These are phyloP conservation scores for Teinopalpus imperialis DNA, from an alignment of 2,888 invertebrate species.

Conservation along the genomic window DNA sequence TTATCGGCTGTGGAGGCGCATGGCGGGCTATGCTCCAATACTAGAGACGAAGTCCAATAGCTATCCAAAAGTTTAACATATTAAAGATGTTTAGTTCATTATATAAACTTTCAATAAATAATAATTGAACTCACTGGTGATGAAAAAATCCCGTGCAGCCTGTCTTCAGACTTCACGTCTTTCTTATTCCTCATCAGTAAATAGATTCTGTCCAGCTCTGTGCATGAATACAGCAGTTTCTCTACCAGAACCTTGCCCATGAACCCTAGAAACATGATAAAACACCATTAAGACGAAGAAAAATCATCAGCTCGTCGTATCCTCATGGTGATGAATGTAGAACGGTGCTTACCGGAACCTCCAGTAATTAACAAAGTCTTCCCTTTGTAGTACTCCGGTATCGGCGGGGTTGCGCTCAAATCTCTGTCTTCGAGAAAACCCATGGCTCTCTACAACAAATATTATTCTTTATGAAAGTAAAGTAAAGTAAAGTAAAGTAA, in stretches of 20 bases:
- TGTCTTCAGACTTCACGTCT: constrained; percentile 83
- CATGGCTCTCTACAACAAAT: constrained; percentile 37
- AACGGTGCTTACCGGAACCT: constrained; percentile 79
- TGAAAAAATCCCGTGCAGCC: constrained; percentile 81
- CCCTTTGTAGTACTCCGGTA: constrained; percentile 85
- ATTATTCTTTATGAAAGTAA: too few relatives aligned
- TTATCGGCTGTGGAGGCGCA: too few relatives aligned
- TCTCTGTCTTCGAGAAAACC: constrained; percentile 51
- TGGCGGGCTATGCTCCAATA: too few relatives aligned
- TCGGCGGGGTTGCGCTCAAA: constrained; percentile 46
- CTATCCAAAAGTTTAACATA: too few relatives aligned
- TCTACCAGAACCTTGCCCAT: constrained; percentile 95
- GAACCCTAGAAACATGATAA: constrained; percentile 84
- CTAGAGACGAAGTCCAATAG: too few relatives aligned
- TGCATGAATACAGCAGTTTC: constrained; percentile 92
- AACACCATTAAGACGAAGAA: too few relatives aligned
- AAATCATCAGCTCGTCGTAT: neutral
- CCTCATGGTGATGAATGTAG: neutral
- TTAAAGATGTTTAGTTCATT: too few relatives aligned
- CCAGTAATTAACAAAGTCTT: constrained; percentile 91
- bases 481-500: too few relatives aligned
- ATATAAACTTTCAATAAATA: constrained; percentile 30
- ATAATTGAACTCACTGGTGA: constrained; percentile 40
- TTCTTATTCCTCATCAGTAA: constrained; percentile 89
- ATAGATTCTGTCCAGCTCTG: constrained; percentile 88